A percentile compares a stretch with the other conserved stretches of the same genome.
These are phyloP conservation scores for Lepidothrix coronata DNA, from an alignment of 2,113 vertebrate species.

Conservation along the genomic window DNA sequence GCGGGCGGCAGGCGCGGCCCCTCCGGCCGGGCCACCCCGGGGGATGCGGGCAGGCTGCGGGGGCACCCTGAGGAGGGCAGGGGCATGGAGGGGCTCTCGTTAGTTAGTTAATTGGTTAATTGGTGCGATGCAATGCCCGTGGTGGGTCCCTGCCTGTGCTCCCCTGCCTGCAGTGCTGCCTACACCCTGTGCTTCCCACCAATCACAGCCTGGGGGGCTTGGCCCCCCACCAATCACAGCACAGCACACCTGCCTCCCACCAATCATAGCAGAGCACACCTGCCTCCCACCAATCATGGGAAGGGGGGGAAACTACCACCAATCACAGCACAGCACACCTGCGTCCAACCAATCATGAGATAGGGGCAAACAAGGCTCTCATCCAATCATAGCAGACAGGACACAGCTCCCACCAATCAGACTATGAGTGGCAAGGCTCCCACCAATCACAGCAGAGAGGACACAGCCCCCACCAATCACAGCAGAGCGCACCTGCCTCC, in stretches of 20 bases:
- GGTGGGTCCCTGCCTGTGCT: background rate
- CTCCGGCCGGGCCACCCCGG: slow-evolving; percentile 68
- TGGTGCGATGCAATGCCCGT: background rate
- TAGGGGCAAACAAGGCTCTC: background rate
- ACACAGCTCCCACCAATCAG: background rate
- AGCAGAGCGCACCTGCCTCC: no score
- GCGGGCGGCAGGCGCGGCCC: slow-evolving; percentile 68
- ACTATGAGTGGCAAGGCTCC: background rate
- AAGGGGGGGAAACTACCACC: no score
- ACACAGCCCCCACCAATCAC: background rate
- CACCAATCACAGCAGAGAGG: background rate
- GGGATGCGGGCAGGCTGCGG: slow-evolving; percentile 81
- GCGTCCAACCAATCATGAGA: background rate
- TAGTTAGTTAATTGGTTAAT: background rate
- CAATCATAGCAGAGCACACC: background rate
- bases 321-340: background rate
- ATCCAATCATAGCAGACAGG: background rate
- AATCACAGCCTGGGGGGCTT: background rate
- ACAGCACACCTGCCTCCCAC: background rate
- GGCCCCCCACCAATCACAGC: background rate
- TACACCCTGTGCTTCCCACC: background rate
- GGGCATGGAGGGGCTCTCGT: accelerated
- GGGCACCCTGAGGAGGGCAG: slow-evolving; percentile 66
- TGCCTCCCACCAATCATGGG: background rate
- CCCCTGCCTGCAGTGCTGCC: background rate